phyloP scores from a whole-genome alignment of 2,888 invertebrate species.

The Ethmia dodecea region DNA sequence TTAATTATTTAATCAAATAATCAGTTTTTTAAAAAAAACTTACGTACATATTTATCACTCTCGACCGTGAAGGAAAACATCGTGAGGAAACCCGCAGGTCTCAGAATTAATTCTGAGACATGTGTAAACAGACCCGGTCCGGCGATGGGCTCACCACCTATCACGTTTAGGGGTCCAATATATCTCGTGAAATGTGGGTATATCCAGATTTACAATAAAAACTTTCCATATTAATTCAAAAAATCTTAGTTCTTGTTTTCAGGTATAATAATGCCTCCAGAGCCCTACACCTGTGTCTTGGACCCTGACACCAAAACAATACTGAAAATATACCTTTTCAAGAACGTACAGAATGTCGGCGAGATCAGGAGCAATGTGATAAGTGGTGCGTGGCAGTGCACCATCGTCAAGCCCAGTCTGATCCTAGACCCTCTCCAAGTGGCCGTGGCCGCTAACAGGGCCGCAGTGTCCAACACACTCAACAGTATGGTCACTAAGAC shows the following conservation, averaged over 20 bases:
- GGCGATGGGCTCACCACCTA: too few relatives aligned
- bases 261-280: slow-evolving; percentile 25
- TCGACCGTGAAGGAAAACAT: too few relatives aligned
- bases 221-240: not conserved
- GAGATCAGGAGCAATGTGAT: slow-evolving; percentile 73
- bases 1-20: too few relatives aligned
- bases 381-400: slow-evolving; percentile 77
- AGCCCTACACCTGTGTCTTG: slow-evolving; percentile 44
- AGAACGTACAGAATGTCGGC: slow-evolving; percentile 76
- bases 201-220: too few relatives aligned
- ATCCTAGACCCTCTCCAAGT: slow-evolving; percentile 79
- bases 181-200: too few relatives aligned
- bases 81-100: too few relatives aligned
- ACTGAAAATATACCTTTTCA: slow-evolving; percentile 73
- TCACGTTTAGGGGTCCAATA: too few relatives aligned
- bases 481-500: slow-evolving; percentile 77
- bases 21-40: too few relatives aligned
- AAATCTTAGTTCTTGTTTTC: not conserved
- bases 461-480: slow-evolving; percentile 67
- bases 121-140: too few relatives aligned
- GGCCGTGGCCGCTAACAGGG: slow-evolving; percentile 82
- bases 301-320: slow-evolving; percentile 59
- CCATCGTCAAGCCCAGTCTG: slow-evolving; percentile 78
- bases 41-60: too few relatives aligned
- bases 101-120: too few relatives aligned